These are phyloP conservation scores for Ovis aries DNA, from an alignment of 2,113 vertebrate species.

Conservation along the genomic window ARS-UI_Ramb_v3.0 NC_056077.1:8420501-8421000, in stretches of 20 bases:
- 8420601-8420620: neutral
- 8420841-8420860: neutral
- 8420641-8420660: neutral
- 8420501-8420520: neutral
- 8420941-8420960: neutral
- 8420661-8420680: neutral
- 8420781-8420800: neutral
- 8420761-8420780: neutral
- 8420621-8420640: neutral
- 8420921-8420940: neutral
- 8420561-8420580: neutral
- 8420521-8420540: neutral
- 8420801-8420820: neutral
- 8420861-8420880: neutral
- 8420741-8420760: neutral
- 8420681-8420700: neutral
- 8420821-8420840: neutral
- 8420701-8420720: neutral
- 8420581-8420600: neutral
- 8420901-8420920: neutral
- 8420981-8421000: neutral
- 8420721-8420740: neutral
- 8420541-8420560: neutral
- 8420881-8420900: neutral
- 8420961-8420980: neutral